These are phyloP conservation scores for Osmerus eperlanus DNA, from an alignment of 2,113 vertebrate species.

Conservation along the genomic window DNA sequence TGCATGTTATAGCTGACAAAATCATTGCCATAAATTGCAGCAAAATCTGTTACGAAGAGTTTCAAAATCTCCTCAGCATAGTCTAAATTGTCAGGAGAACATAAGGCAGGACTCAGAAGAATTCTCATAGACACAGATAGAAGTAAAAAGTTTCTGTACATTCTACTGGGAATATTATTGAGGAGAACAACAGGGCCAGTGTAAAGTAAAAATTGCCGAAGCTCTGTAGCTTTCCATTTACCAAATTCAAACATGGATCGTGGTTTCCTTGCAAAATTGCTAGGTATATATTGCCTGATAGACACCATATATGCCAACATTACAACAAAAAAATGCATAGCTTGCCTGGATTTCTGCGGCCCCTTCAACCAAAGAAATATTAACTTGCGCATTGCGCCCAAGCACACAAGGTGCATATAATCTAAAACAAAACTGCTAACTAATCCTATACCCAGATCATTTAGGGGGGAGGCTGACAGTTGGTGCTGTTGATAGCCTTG, in stretches of 20 bases:
- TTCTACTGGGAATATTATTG: no score
- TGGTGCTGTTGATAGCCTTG: constrained; percentile 21
- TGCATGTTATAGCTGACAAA: no score
- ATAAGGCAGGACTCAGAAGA: no score
- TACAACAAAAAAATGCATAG: not conserved
- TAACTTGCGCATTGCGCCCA: constrained; percentile 1
- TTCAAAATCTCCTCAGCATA: no score
- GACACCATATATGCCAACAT: constrained; percentile 5
- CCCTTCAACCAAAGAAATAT: constrained; percentile 16
- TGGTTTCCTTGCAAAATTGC: constrained; percentile 25
- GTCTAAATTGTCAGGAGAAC: no score
- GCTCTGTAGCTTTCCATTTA: constrained; percentile 27
- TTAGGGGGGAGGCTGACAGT: not conserved
- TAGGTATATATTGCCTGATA: constrained; percentile 3
- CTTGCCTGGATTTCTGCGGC: not conserved
- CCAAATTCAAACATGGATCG: constrained; percentile 14
- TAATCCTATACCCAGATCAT: constrained; percentile 7
- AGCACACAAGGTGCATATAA: constrained; percentile 22
- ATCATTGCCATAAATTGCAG: no score
- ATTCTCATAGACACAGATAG: no score
- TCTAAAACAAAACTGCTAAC: constrained; percentile 17
- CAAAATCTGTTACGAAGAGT: no score
- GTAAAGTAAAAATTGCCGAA: not conserved
- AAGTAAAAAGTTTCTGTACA: no score
- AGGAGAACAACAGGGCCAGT: no score